Conservation (phyloP, 2,797 vertebrate species). For the Lagodon rhomboides region DNA sequence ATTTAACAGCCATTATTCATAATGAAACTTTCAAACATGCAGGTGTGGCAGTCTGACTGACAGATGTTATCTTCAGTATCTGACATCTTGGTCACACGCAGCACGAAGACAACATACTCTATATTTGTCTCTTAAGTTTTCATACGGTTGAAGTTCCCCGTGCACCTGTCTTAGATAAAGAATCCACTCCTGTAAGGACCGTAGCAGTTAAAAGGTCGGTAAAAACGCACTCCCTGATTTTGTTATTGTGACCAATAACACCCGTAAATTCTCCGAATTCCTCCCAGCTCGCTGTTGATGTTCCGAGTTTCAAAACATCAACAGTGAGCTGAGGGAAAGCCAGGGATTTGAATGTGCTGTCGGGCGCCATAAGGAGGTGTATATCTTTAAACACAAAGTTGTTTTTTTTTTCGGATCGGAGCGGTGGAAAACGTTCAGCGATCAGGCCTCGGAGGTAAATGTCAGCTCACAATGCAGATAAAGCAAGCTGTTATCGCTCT, state of each 20-base stretch:
- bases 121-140: neutral
- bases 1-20: constrained; percentile 42
- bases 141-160: neutral
- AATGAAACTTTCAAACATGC: constrained; percentile 57
- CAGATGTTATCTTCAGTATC: constrained; percentile 32
- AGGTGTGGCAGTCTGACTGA: constrained; percentile 48
- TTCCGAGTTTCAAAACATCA: constrained; percentile 32
- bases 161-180: neutral
- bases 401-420: constrained; percentile 28
- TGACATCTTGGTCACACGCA: constrained; percentile 6
- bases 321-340: constrained; percentile 21
- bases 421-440: constrained; percentile 44
- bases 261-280: constrained; percentile 14
- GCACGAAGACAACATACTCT: neutral
- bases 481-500: constrained; percentile 39
- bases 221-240: constrained; percentile 5
- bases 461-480: constrained; percentile 49
- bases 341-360: constrained; percentile 38
- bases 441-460: constrained; percentile 54
- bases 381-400: constrained; percentile 53
- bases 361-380: constrained; percentile 33
- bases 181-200: neutral
- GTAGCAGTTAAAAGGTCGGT: constrained; percentile 4
- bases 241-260: constrained; percentile 26
- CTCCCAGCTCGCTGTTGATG: constrained; percentile 16